Conservation (phyloP, 2,797 vertebrate genomes). For the Ptychadena robeensis region DNA sequence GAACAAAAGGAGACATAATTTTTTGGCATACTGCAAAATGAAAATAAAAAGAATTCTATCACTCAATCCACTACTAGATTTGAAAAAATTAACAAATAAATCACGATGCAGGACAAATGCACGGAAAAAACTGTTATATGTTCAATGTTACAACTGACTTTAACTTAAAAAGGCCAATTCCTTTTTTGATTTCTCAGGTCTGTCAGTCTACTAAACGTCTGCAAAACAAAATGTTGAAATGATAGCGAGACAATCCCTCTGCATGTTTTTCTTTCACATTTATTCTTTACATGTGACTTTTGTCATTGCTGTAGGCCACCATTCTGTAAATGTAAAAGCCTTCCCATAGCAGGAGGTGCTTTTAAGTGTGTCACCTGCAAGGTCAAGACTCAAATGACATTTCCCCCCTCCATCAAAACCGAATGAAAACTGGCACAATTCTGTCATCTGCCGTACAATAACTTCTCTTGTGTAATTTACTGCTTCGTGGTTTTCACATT, state of each 20-base stretch:
- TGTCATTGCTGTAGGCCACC: conserved; percentile 67
- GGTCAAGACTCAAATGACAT: conserved; percentile 64
- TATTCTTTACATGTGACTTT: conserved; percentile 64
- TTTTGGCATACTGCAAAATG: too few species aligned
- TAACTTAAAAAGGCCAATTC: not conserved
- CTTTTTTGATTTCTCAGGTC: too few species aligned
- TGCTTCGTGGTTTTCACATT: conserved; percentile 24
- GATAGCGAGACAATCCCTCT: not conserved
- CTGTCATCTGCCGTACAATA: conserved; percentile 27
- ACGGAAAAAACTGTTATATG: too few species aligned
- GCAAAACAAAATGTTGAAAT: not conserved
- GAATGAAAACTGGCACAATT: conserved; percentile 31
- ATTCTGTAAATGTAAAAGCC: conserved; percentile 64
- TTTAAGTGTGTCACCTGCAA: conserved; percentile 67
- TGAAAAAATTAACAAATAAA: too few species aligned
- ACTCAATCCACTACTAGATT: too few species aligned
- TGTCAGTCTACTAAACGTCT: not conserved
- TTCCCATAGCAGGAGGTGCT: conserved; percentile 64
- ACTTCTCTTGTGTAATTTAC: conserved; percentile 30
- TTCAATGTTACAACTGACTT: not conserved
- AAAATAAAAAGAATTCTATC: too few species aligned
- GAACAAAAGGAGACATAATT: too few species aligned
- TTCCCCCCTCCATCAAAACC: not conserved
- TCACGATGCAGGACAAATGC: too few species aligned
- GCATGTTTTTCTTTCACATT: not conserved